A percentile compares a stretch with the other conserved stretches of the same genome.
Conservation (phyloP, 1,140 invertebrate species). For the Vollenhovia emeryi region DNA sequence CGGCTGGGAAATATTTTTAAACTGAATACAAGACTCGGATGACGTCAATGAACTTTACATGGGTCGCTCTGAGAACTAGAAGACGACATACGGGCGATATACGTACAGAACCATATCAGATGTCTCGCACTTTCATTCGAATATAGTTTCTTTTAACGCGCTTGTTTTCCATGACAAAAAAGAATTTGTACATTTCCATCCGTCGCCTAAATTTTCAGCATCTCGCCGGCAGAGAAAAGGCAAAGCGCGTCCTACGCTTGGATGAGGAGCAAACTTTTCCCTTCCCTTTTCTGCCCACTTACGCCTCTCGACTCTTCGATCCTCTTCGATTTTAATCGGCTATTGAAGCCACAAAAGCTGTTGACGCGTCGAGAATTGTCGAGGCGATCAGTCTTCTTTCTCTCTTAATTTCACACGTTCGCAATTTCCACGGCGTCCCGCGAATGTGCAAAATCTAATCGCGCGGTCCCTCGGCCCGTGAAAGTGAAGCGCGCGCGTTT, state of each 20-base stretch:
- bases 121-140: constrained; percentile 2
- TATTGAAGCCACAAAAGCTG: neutral
- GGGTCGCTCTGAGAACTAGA: neutral
- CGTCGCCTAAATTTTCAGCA: neutral
- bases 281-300: neutral
- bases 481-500: constrained; percentile 8
- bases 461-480: neutral
- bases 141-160: neutral
- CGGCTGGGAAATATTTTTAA: neutral
- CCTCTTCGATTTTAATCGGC: neutral
- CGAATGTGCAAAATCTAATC: neutral
- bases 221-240: neutral
- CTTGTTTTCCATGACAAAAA: neutral
- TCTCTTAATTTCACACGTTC: neutral
- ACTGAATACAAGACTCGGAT: neutral
- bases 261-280: no score
- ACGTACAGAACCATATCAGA: neutral
- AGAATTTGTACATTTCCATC: neutral
- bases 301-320: neutral
- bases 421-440: neutral
- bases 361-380: neutral
- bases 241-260: neutral
- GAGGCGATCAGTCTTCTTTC: neutral
- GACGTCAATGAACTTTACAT: constrained; percentile 22
- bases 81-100: neutral